Conservation (phyloP, 2,113 vertebrate genomes). For the Caloenas nicobarica region DNA sequence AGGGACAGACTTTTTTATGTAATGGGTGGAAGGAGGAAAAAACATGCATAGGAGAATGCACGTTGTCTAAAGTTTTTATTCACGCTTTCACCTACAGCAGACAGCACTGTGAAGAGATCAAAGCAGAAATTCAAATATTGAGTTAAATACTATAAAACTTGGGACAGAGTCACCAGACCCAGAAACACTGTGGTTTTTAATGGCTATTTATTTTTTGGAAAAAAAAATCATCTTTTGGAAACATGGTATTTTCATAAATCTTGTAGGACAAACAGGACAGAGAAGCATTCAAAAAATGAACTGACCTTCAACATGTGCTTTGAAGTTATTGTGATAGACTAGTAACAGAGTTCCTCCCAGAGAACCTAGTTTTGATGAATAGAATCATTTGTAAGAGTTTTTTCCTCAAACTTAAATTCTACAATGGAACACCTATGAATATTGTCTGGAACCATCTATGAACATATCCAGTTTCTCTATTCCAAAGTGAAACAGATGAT, state of each 20-base stretch:
- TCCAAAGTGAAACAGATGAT: slow-evolving; percentile 20
- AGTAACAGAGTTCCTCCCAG: background rate
- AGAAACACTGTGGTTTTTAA: background rate
- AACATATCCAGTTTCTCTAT: slow-evolving; percentile 19
- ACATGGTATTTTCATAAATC: background rate
- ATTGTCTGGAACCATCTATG: background rate
- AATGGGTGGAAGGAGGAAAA: background rate
- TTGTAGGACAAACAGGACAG: background rate
- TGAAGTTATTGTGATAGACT: background rate
- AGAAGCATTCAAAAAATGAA: background rate
- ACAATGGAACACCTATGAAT: background rate
- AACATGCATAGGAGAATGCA: background rate
- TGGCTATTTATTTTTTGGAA: background rate
- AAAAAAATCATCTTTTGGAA: background rate
- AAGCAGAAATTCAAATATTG: background rate
- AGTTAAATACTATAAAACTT: background rate
- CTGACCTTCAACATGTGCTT: background rate
- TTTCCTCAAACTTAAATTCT: background rate
- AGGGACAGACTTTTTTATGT: background rate
- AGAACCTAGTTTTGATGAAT: background rate
- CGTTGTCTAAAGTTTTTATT: background rate
- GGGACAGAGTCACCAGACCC: background rate
- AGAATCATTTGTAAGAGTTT: background rate
- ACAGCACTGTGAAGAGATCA: background rate
- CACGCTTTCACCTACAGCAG: background rate